Conservation (phyloP, 2,113 vertebrate species). For the Octodon degus region DNA sequence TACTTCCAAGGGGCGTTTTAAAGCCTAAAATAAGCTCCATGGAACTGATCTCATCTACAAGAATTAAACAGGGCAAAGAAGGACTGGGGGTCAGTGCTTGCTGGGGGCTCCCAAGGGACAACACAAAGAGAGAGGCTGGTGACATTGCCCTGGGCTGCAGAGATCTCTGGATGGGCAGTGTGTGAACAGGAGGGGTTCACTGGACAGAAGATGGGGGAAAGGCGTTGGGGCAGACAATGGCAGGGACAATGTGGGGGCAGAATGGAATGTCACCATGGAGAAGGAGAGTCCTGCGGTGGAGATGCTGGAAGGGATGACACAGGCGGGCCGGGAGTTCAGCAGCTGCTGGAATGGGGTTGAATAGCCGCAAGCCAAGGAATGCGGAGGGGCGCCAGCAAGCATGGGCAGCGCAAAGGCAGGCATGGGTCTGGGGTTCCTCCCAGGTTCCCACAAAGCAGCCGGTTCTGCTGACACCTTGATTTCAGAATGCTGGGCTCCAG, state of each 20-base stretch:
- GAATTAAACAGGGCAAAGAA: not conserved
- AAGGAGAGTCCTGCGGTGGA: too few species aligned
- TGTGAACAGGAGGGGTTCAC: not conserved
- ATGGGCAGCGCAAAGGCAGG: not conserved
- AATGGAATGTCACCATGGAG: not conserved
- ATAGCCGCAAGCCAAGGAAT: not conserved
- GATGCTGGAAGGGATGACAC: not conserved
- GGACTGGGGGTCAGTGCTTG: not conserved
- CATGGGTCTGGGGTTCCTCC: not conserved
- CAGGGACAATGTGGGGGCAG: not conserved
- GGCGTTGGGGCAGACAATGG: not conserved
- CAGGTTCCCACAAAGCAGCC: not conserved
- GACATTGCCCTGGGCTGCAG: not conserved
- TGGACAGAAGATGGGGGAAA: not conserved
- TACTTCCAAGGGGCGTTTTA: slow-evolving; percentile 25
- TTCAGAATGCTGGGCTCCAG: not conserved
- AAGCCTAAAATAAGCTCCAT: not conserved
- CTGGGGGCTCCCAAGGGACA: not conserved
- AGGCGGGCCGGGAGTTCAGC: not conserved
- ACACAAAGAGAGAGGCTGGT: not conserved
- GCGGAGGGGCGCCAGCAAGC: not conserved
- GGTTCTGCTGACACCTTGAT: not conserved
- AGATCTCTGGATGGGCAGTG: not conserved
- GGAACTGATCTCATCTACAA: not conserved
- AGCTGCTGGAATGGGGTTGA: not conserved